Percentiles rank a stretch among this genome's conserved stretches.
Evolutionary conservation across 1,140 invertebrate species (phyloP).

Genomic region (Solenopsis invicta): DNA sequence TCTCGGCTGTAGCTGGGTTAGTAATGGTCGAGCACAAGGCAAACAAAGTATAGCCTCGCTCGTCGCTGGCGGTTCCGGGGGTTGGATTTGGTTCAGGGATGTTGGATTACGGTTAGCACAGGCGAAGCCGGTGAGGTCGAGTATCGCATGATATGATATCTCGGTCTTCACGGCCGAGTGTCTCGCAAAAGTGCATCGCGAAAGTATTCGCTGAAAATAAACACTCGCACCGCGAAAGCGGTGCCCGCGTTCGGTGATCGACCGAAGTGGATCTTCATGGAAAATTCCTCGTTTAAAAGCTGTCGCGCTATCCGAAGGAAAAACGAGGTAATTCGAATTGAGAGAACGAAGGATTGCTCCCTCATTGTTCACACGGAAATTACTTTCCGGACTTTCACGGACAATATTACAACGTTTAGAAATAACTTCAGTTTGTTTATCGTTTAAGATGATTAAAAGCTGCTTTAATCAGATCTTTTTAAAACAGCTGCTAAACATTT

Average conservation of each 20-base stretch:
- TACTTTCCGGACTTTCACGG: constrained; percentile 11
- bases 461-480: neutral
- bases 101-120: constrained; percentile 78
- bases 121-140: constrained; percentile 73
- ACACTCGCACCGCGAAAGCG: constrained; percentile 63
- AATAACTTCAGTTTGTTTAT: constrained; percentile 11
- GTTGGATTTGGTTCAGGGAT: constrained; percentile 69
- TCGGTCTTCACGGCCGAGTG: constrained; percentile 73
- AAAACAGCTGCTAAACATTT: neutral
- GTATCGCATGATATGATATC: constrained; percentile 81
- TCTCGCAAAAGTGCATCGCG: constrained; percentile 61
- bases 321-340: constrained; percentile 35
- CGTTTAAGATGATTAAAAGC: constrained; percentile 1
- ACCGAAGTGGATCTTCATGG: neutral
- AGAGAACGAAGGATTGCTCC: neutral
- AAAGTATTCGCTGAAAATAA: constrained; percentile 74
- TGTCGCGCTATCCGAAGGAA: neutral
- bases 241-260: constrained; percentile 35
- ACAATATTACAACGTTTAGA: constrained; percentile 1
- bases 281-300: constrained; percentile 4
- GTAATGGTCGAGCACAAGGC: constrained; percentile 78
- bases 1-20: constrained; percentile 71
- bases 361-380: constrained; percentile 30
- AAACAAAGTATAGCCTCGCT: constrained; percentile 79
- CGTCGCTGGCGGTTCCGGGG: constrained; percentile 59